A percentile compares a stretch with the other conserved stretches of the same genome.
Conservation (phyloP, 2,888 invertebrate species). For the Willowsia nigromaculata region DNA sequence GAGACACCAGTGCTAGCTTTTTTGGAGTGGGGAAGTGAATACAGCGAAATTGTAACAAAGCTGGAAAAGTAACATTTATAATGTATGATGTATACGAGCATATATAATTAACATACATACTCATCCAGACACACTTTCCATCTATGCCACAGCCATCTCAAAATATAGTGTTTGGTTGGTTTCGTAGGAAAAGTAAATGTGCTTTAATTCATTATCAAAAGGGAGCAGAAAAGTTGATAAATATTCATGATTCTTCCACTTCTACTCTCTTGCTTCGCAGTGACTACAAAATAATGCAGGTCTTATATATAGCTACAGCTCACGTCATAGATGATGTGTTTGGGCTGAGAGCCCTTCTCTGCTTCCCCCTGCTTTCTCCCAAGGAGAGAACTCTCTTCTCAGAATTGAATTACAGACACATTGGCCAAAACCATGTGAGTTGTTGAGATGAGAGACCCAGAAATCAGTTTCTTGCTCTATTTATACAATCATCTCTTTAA, state of each 20-base stretch:
- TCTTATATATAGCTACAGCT: too few relatives aligned
- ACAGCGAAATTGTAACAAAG: not conserved
- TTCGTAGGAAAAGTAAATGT: constrained; percentile 25
- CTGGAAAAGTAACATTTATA: not conserved
- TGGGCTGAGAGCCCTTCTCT: too few relatives aligned
- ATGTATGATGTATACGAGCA: not conserved
- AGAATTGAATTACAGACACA: constrained; percentile 58
- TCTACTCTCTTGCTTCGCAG: not conserved
- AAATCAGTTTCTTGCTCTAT: not conserved
- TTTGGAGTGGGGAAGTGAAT: not conserved
- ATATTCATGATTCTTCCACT: constrained; percentile 63
- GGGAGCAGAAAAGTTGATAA: constrained; percentile 67
- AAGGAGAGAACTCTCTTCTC: not conserved
- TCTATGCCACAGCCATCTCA: not conserved
- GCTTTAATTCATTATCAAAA: constrained; percentile 70
- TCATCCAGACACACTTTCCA: not conserved
- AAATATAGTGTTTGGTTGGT: not conserved
- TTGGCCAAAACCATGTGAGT: constrained; percentile 2
- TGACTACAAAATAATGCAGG: not conserved
- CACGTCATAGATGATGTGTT: too few relatives aligned
- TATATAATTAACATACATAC: not conserved
- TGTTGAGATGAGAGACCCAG: too few relatives aligned
- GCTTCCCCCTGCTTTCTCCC: not conserved
- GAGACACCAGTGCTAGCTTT: not conserved
- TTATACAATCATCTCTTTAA: not conserved